Evolutionary conservation across 2,888 invertebrate genomes (phyloP).

Genomic region (Cephus runcator): DNA sequence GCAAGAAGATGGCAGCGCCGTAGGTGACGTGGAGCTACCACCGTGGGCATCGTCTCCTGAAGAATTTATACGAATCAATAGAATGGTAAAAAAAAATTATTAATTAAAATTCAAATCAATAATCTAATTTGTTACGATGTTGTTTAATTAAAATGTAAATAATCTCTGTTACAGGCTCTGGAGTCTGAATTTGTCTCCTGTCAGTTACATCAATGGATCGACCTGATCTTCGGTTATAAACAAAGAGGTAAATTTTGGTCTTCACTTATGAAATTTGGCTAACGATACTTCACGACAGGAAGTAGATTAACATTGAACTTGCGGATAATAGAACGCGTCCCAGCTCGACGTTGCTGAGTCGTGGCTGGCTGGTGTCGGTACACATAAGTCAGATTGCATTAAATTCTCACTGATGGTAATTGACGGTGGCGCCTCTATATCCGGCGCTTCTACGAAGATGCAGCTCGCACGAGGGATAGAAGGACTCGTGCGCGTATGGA

Average conservation of each 20-base stretch:
- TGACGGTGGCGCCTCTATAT: constrained; percentile 64
- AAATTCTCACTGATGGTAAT: constrained; percentile 58
- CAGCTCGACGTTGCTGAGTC: neutral
- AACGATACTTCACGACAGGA: neutral
- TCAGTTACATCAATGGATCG: constrained; percentile 99
- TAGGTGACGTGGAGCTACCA: constrained; percentile 91
- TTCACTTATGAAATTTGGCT: neutral
- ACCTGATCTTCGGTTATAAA: constrained; percentile 99
- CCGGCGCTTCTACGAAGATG: constrained; percentile 62
- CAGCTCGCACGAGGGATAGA: constrained; percentile 19
- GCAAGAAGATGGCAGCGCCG: constrained; percentile 82
- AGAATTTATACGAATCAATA: constrained; percentile 96
- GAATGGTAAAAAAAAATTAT: constrained; percentile 75
- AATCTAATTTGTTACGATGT: neutral
- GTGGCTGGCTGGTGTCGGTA: constrained; percentile 8
- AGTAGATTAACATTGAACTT: constrained; percentile 6
- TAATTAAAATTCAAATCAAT: neutral
- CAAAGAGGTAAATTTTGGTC: constrained; percentile 79
- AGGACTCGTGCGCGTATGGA: constrained; percentile 53
- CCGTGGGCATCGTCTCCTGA: constrained; percentile 98
- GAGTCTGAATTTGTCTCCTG: constrained; percentile 99
- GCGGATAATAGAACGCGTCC: neutral
- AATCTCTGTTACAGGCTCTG: constrained; percentile 74
- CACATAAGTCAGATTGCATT: constrained; percentile 52
- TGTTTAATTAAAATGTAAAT: constrained; percentile 22